Evolutionary conservation across 2,113 vertebrate species (phyloP), one percentile per base, ranked within the genome.

Genomic region (Miniopterus natalensis): DNA sequence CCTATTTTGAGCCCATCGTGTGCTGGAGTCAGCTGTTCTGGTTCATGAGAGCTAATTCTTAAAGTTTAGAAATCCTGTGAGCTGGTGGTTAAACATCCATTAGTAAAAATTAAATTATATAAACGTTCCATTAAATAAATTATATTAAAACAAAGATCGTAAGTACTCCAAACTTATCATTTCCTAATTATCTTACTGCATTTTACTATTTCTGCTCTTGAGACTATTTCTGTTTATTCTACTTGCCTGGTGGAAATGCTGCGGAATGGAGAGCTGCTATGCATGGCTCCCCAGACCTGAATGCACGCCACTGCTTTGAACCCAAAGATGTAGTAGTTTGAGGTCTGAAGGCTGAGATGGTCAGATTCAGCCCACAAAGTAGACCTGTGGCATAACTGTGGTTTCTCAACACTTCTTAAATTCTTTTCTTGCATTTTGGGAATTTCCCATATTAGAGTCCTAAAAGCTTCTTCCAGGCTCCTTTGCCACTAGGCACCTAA

Each of bases 51-150:
- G 9, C 15, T n/a, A 81, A 4, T 84, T 84, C 17, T 68, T 89
- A 89, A 61, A 87, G 51, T 88, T 80, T 45, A 75, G 27, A 84
- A 94, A 96, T 78, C 7, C 59, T 84, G 6, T 53, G 78, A 92
- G 21, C 2, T 40, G 47, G 27, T 57, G 51, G 7, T 75, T 90
- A 90, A 96, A 81, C 18, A 90, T 61, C 8, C 49, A 59, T 84
- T 84, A 94, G 63, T 92, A 80, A 84, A 95, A 87, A 89, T 47
- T 53, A 79, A 63, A 70, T 84, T 40, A 65, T 47, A 45, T 25
- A 63, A 75, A 31, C 6, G 87, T 84, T 84, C 31, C 53, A 40
- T 66, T 23, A 96, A 70, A 81, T 79, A 70, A 77, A 59, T 83
- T 49, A 53, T 79, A 78, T 57, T 83, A 65, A 94, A 92, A 77